Conservation (phyloP, 2,797 vertebrate genomes). For the Poecilia gillii region DNA sequence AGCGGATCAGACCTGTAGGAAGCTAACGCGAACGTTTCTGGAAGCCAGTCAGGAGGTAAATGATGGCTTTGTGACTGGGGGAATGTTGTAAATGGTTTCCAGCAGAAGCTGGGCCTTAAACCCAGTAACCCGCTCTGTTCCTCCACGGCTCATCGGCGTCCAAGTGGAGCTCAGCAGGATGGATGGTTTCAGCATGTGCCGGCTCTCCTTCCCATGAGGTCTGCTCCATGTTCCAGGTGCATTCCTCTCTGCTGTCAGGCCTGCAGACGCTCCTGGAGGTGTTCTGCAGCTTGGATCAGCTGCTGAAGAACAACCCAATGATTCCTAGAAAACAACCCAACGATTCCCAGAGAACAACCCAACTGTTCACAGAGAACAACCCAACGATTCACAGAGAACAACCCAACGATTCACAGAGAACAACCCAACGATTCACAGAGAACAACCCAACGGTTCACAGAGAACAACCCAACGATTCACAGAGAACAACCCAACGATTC, state of each 20-base stretch:
- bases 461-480: not conserved
- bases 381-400: too few species aligned
- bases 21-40: not conserved
- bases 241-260: slow-evolving; percentile 1
- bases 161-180: slow-evolving; percentile 35
- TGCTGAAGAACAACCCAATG: slow-evolving; percentile 9
- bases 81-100: not conserved
- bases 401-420: too few species aligned
- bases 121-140: not conserved
- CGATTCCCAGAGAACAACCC: too few species aligned
- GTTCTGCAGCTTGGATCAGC: slow-evolving; percentile 2
- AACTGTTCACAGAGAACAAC: too few species aligned
- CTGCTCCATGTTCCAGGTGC: not conserved
- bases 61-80: not conserved
- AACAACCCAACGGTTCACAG: too few species aligned
- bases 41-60: not conserved
- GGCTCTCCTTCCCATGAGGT: not conserved
- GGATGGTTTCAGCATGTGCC: slow-evolving; percentile 38
- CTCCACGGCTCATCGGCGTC: slow-evolving; percentile 36
- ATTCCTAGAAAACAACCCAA: too few species aligned
- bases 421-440: too few species aligned
- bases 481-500: not conserved
- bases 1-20: not conserved
- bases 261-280: slow-evolving; percentile 4
- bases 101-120: slow-evolving; percentile 1